Evolutionary conservation across 35 echinoderm and acorn worm species (phyloP), one percentile per base, ranked within the genome.

Genomic region (Patiria miniata): DNA sequence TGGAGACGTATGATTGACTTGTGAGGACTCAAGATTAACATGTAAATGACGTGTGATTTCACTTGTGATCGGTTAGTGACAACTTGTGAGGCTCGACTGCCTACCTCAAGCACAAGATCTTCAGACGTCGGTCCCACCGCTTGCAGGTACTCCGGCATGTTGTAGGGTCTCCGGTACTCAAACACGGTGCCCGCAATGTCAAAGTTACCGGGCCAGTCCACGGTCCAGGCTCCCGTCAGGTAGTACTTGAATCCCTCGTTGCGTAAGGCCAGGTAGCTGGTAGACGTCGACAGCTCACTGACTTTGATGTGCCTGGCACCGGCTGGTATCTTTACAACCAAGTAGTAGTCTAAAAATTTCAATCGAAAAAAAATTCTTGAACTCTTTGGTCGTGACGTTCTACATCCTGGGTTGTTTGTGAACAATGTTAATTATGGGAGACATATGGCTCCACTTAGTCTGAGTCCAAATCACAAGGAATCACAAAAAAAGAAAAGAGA

Each of bases 161-260:
- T 91, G 87, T 90, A 99, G 0, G 88, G 85, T 16, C 95, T 80
- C 51, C 87, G 79, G 42, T 97, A 97, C 28, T 85, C 93, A 40
- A 97, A 97, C 4, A 77, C 83, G 9, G 92, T 92, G 38, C 96
- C 96, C 10, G 86, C 96, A 47, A 99, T 86, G 17, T 99, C 83
- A 61, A 99, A 95, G 61, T 99, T 68, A 2, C 96, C 96, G 0
- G 96, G 93, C 96, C 96, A 99, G 73, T 99, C 96, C 4, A 99
- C 93, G 21, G 93, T 99, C 96, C 96, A 99, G 6, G 80, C 78
- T 7, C 92, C 96, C 6, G 96, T 99, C n/a, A 99, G 82, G 79
- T 99, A 99, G 53, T 99, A 99, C 78, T 92, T 94, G 79, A 86
- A 95, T 37, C 60, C 81, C 0, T 76, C 79, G 50, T 94, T 94